Conservation (phyloP, 2,113 vertebrate genomes). For the Jacana jacana region DNA sequence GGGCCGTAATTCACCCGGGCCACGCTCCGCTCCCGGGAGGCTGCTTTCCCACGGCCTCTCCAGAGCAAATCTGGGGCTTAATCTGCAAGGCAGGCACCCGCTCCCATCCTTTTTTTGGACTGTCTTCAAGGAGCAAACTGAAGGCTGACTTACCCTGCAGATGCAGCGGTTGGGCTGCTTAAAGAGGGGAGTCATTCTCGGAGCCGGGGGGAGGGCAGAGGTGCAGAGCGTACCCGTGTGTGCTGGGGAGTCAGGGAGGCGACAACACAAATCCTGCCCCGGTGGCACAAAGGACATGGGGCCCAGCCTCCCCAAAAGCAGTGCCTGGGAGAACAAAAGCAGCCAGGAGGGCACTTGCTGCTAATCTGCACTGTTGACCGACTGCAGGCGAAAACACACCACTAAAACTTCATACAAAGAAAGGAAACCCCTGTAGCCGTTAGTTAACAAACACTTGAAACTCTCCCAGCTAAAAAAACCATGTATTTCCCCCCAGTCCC, state of each 20-base stretch:
- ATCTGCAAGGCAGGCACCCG: neutral
- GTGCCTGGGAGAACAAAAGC: neutral
- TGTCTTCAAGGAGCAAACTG: neutral
- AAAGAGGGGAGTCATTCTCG: neutral
- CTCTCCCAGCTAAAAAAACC: neutral
- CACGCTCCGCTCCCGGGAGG: neutral
- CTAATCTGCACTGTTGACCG: neutral
- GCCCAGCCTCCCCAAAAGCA: neutral
- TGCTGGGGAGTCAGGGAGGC: neutral
- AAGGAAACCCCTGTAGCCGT: neutral
- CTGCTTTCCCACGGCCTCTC: neutral
- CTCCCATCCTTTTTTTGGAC: neutral
- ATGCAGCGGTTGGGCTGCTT: neutral
- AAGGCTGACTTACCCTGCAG: neutral
- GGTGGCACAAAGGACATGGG: fast-evolving
- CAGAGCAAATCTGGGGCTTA: neutral
- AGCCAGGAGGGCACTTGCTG: neutral
- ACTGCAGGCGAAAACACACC: neutral
- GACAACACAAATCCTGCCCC: neutral
- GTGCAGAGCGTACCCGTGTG: fast-evolving
- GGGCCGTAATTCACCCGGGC: neutral
- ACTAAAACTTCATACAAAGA: neutral
- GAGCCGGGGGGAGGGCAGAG: fast-evolving
- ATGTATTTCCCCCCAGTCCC: too few relatives aligned
- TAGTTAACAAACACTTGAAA: neutral